Evolutionary conservation across 2,888 invertebrate genomes (phyloP), one percentile per base, ranked within the genome.

Genomic region (Cenopis cana): DNA sequence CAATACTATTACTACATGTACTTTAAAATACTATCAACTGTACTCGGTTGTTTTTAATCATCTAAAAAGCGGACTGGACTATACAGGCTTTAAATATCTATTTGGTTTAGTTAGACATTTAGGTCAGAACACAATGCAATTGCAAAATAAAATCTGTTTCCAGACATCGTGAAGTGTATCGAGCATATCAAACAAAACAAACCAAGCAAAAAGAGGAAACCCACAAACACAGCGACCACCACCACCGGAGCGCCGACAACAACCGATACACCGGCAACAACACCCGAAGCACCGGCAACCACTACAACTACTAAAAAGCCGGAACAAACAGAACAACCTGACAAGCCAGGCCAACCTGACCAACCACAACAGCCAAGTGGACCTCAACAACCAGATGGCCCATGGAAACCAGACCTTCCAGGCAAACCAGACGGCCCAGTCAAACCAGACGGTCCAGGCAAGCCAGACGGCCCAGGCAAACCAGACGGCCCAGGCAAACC

Each of bases 81-180:
- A n/a, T n/a, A n/a, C n/a, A n/a, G n/a, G n/a, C 4, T 0, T 0
- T 4, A 14, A 41, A 3, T 14, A 41, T 4, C 12, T 41, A 12
- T 41, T 41, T 12, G 41, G 4, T 14, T 12, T 12, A 41, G 41
- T 41, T 14, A 41, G 41, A 6, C 41, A 41, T 41, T 6, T 41
- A 14, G 41, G 41, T 41, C 12, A 5, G 6, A 41, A 41, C 14
- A 6, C 2, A 10, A 38, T 38, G 6, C 14, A 4, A 29, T 29
- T 29, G 29, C 2, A 5, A 41, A 12, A 5, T 14, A 33, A 52
- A 24, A 41, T 49, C 38, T 52, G 5, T 1, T 69, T 67, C 11
- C 72, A 76, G 75, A 77, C 52, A 73, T 74, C 10, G 46, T 70
- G 9, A 73, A 75, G 14, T 73, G 73, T 6, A 65, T 77, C 11